A percentile compares a stretch with the other conserved stretches of the same genome.
Conservation (phyloP, 2,888 invertebrate species). For the Heteromyza rotundicornis region DNA sequence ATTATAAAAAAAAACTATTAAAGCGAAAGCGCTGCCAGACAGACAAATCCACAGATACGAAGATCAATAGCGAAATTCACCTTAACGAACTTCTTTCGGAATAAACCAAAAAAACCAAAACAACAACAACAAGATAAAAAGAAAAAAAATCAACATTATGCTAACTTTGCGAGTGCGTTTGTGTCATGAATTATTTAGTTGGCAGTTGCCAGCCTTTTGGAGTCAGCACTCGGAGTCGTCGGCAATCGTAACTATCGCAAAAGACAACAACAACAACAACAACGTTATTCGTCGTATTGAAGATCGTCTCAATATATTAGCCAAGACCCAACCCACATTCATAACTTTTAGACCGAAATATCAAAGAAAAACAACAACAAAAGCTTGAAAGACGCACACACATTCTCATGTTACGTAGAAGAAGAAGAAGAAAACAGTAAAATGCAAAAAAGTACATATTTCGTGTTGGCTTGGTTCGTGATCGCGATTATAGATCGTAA, state of each 20-base stretch:
- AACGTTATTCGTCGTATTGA: background rate
- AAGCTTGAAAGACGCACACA: background rate
- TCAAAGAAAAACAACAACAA: too few species aligned
- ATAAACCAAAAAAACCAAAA: background rate
- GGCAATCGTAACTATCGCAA: too few species aligned
- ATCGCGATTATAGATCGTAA: background rate
- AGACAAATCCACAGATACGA: background rate
- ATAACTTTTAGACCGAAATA: slow-evolving; percentile 12
- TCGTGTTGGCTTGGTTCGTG: background rate
- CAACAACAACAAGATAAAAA: background rate
- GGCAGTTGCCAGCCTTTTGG: too few species aligned
- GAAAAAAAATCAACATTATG: slow-evolving; percentile 2
- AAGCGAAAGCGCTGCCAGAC: background rate
- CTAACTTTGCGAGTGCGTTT: slow-evolving; percentile 3
- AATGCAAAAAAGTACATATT: background rate
- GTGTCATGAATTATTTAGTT: slow-evolving; percentile 4
- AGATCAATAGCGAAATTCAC: slow-evolving; percentile 4
- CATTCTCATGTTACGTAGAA: background rate
- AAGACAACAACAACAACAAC: background rate
- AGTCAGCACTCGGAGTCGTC: too few species aligned
- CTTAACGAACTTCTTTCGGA: background rate
- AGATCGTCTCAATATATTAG: slow-evolving; percentile 1
- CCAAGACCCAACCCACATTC: slow-evolving; percentile 3
- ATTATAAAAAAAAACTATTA: background rate
- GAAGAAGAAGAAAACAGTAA: background rate